Evolutionary conservation across 1,140 invertebrate species (phyloP).

Genomic region (Calycopis cecrops): DNA sequence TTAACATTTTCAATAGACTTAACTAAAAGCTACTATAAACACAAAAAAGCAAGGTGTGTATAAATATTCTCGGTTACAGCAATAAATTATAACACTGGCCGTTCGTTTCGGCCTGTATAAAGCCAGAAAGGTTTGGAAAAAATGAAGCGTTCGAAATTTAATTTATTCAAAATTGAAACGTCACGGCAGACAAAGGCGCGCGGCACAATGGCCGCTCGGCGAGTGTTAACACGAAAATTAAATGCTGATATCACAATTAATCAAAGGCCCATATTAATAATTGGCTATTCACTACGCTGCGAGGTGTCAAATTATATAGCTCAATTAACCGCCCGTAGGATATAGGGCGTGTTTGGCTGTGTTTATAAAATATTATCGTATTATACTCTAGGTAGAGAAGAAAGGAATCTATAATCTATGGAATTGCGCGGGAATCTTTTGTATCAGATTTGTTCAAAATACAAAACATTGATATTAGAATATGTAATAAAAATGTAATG

Average conservation of each 20-base stretch:
- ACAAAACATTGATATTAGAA: too few relatives aligned
- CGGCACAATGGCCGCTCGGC: slow-evolving; percentile 15
- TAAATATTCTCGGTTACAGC: slow-evolving; percentile 53
- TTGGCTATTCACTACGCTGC: slow-evolving; percentile 66
- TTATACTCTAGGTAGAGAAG: slow-evolving; percentile 8
- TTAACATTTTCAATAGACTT: neutral
- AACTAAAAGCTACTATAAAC: slow-evolving; percentile 20
- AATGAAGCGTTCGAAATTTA: slow-evolving; percentile 73
- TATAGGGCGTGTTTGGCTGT: slow-evolving; percentile 56
- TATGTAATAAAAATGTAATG: too few relatives aligned
- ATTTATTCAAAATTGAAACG: slow-evolving; percentile 75
- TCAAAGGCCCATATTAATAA: slow-evolving; percentile 73
- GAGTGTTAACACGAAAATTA: slow-evolving; percentile 66
- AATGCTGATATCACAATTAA: slow-evolving; percentile 47
- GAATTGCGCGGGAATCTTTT: neutral
- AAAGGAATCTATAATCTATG: slow-evolving; percentile 4
- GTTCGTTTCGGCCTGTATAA: slow-evolving; percentile 42
- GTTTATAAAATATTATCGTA: slow-evolving; percentile 40
- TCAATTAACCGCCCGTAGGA: slow-evolving; percentile 66
- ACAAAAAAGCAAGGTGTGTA: slow-evolving; percentile 31
- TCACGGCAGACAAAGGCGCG: slow-evolving; percentile 39
- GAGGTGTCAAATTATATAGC: slow-evolving; percentile 72
- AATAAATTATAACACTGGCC: slow-evolving; percentile 66
- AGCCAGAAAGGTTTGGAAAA: slow-evolving; percentile 55
- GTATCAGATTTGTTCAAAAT: too few relatives aligned